phyloP scores from a whole-genome alignment of 2,113 vertebrate species.

The Amblyornis subalaris region DNA sequence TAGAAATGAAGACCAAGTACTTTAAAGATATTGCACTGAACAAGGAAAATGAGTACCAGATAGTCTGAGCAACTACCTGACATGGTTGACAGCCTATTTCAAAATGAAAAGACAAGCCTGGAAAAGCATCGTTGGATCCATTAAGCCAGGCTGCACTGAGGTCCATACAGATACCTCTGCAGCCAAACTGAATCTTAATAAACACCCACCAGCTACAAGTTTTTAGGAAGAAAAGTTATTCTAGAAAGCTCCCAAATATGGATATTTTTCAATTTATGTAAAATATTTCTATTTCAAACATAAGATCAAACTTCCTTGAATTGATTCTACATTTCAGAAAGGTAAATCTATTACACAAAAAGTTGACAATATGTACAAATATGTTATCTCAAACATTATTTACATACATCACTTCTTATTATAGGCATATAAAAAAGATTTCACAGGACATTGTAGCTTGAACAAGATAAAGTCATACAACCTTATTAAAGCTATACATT shows the following conservation, averaged over 20 bases:
- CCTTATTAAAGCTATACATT: not conserved
- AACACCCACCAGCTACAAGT: not conserved
- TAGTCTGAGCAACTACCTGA: not conserved
- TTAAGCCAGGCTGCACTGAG: not conserved
- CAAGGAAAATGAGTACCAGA: not conserved
- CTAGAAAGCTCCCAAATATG: not conserved
- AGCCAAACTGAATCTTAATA: not conserved
- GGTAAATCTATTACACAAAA: not conserved
- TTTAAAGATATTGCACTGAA: not conserved
- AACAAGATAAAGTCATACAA: not conserved
- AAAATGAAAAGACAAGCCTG: not conserved
- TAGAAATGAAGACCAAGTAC: not conserved
- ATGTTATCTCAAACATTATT: not conserved
- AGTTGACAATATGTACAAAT: not conserved
- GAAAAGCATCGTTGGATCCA: not conserved
- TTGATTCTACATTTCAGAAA: not conserved
- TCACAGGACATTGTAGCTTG: not conserved
- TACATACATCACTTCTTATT: not conserved
- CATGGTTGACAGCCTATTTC: not conserved
- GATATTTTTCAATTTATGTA: not conserved
- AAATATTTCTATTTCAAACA: not conserved
- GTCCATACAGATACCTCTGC: not conserved
- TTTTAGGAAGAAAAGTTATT: not conserved
- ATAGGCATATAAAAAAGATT: not conserved
- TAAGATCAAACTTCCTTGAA: not conserved